Conservation (phyloP, 2,113 vertebrate species). For the Hiodon tergisus region DNA sequence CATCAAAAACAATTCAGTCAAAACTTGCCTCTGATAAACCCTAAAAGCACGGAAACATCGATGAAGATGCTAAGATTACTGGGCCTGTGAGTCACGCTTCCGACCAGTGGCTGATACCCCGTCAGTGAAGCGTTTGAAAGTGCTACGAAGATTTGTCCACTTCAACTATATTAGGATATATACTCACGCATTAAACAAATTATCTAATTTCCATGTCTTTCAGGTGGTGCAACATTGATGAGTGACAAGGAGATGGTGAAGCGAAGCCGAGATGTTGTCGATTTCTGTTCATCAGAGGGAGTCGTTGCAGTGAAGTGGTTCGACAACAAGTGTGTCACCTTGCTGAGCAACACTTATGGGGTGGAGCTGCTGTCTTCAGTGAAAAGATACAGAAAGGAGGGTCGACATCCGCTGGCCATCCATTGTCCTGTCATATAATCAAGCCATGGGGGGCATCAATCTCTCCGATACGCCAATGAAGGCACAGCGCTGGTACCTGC, state of each 20-base stretch:
- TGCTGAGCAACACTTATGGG: constrained; percentile 4
- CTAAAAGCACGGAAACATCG: no score
- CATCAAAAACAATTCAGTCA: no score
- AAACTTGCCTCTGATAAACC: no score
- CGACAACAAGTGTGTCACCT: background rate
- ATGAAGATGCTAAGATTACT: background rate
- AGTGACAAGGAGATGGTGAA: background rate
- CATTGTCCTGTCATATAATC: background rate
- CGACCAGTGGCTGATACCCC: constrained; percentile 3
- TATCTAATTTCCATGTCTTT: constrained; percentile 4
- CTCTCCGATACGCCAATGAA: constrained; percentile 9
- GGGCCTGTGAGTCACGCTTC: background rate
- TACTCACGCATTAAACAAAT: constrained; percentile 1
- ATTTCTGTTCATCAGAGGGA: background rate
- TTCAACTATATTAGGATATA: constrained; percentile 6
- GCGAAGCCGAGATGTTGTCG: background rate
- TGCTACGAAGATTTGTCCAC: background rate
- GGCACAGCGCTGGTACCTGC: constrained; percentile 6
- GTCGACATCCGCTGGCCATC: background rate
- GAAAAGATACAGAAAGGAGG: background rate
- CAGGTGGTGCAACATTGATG: constrained; percentile 1
- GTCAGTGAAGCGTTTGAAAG: background rate
- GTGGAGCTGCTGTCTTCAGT: background rate
- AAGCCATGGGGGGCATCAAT: constrained; percentile 5
- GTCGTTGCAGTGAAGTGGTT: constrained; percentile 1